Percentiles rank a stretch among this genome's conserved stretches.
Conservation (phyloP, 2,888 invertebrate species). For the Timema cristinae region DNA sequence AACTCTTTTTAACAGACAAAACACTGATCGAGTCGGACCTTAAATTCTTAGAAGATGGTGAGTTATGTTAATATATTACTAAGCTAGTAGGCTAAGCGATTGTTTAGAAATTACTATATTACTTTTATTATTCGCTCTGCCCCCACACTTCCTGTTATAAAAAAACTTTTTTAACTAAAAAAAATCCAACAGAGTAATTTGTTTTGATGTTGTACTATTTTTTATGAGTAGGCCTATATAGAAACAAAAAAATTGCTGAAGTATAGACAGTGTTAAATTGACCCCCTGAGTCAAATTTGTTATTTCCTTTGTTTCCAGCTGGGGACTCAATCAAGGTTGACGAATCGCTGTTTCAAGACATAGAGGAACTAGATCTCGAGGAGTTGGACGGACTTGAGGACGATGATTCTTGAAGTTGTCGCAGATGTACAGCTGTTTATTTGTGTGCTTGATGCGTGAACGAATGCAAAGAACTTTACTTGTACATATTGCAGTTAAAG, state of each 20-base stretch:
- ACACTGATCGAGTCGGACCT: constrained; percentile 95
- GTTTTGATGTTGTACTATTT: no score
- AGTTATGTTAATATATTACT: constrained; percentile 23
- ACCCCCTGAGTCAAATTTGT: neutral
- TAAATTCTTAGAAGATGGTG: constrained; percentile 87
- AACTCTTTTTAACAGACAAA: constrained; percentile 89
- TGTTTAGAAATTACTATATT: neutral
- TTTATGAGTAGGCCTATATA: no score
- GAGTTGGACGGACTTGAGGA: constrained; percentile 63
- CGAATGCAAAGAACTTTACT: neutral
- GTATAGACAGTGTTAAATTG: no score
- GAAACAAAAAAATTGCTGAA: no score
- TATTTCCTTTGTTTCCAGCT: constrained; percentile 46
- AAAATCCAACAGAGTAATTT: no score
- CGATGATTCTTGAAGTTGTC: constrained; percentile 38
- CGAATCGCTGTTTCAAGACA: constrained; percentile 86
- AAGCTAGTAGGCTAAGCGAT: neutral
- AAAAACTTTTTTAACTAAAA: no score
- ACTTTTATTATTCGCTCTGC: neutral
- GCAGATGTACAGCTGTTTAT: neutral
- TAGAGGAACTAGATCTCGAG: constrained; percentile 70
- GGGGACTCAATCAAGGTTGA: constrained; percentile 83
- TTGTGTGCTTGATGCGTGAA: neutral
- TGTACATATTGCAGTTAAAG: constrained; percentile 1
- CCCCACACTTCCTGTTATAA: no score